These are phyloP conservation scores for Argyresthia albistria DNA, from an alignment of 2,888 invertebrate species.

Conservation along the genomic window DNA sequence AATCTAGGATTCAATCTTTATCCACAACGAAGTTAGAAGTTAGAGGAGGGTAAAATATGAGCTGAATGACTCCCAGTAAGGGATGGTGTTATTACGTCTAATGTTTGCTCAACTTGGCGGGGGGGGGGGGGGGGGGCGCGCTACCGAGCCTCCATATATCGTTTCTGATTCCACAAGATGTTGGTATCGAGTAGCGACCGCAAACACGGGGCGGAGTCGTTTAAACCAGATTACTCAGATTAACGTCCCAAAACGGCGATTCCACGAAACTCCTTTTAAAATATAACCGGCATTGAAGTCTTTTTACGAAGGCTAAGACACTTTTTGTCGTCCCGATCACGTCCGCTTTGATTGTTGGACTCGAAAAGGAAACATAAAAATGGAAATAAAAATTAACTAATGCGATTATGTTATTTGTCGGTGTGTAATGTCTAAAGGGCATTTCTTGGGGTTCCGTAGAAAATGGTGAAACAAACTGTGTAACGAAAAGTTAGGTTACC, in stretches of 20 bases:
- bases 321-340: slow-evolving; percentile 22
- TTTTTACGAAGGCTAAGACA: background rate
- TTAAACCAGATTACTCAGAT: no score
- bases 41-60: no score
- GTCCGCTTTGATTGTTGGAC: slow-evolving; percentile 52
- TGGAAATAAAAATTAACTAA: slow-evolving; percentile 48
- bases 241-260: background rate
- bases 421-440: slow-evolving; percentile 17
- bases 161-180: no score
- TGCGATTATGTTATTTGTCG: slow-evolving; percentile 49
- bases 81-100: no score
- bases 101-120: no score
- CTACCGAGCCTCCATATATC: no score
- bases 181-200: no score
- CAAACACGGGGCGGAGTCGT: no score
- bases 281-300: background rate
- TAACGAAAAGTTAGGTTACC: background rate
- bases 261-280: background rate
- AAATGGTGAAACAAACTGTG: background rate
- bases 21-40: no score
- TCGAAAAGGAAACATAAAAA: slow-evolving; percentile 24
- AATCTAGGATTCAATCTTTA: no score
- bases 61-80: no score
- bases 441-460: background rate
- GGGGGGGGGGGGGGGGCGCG: no score